Evolutionary conservation across 2,113 vertebrate species (phyloP), one percentile per base, ranked within the genome.

Genomic region (Pontoporia blainvillei): DNA sequence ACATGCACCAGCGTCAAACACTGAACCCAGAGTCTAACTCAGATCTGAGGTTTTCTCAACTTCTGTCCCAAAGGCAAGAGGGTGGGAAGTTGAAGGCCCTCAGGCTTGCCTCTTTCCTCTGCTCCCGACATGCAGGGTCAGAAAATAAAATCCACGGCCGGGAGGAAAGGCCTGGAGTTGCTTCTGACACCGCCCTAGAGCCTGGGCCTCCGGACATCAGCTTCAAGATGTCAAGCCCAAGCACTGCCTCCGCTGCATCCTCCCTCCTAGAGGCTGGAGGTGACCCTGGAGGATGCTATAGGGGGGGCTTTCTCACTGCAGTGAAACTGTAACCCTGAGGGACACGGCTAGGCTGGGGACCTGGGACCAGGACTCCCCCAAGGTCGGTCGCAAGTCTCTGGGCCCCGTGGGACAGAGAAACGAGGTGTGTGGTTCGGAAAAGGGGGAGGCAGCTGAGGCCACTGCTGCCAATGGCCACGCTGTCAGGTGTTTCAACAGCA

Each of bases 371-470:
- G 36, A 17, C n/a, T 21, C 1, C 72, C 34, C 6, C 21, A 4
- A 29, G 46, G 14, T 36, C 46, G 88, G 31, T 27, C 1, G 2
- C 29, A 61, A 90, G 36, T 90, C 57, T 75, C 59, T 23, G 69
- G 27, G 18, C 6, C 34, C 39, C 10, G 1, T 0, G 14, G 27
- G 71, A 97, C 39, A 97, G 6, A 94, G 69, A 97, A 96, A 71
- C 18, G 31, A 27, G 83, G 4, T 41, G 15, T 82, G 49, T 27
- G 21, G 4, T n/a, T 64, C 87, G n/a, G n/a, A 57, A 84, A 59
- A 81, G 44, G 39, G 89, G 21, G 34, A 44, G 8, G 71, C 34
- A 66, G 13, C 39, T 18, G n/a, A 18, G 34, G 75, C 29, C 0
- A 0, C 18, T 14, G 8, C 66, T 17, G 41, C 79, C 52, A 15